These are phyloP conservation scores for Limonius californicus DNA, from an alignment of 1,140 invertebrate species.

Conservation along the genomic window DNA sequence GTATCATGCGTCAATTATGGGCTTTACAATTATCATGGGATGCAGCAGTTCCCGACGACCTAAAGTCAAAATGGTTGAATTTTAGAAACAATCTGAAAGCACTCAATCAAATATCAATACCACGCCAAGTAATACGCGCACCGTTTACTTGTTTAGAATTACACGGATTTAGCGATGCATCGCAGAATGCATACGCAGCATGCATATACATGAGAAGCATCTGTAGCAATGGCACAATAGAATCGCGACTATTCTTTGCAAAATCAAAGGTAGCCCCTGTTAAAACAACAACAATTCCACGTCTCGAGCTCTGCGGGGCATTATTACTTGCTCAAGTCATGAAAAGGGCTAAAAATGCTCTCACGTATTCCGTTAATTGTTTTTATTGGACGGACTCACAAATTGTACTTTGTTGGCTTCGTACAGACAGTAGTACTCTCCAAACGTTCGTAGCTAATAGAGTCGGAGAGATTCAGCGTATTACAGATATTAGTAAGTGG, in stretches of 20 bases:
- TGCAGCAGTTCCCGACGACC: background rate
- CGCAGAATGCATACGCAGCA: slow-evolving; percentile 37
- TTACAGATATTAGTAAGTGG: slow-evolving; percentile 26
- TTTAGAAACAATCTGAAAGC: background rate
- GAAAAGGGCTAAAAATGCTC: slow-evolving; percentile 10
- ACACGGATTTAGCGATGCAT: slow-evolving; percentile 43
- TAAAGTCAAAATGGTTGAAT: background rate
- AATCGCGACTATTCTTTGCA: slow-evolving; percentile 36
- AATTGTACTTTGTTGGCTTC: slow-evolving; percentile 35
- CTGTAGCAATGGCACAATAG: slow-evolving; percentile 21
- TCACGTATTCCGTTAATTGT: background rate
- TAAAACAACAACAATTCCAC: slow-evolving; percentile 31
- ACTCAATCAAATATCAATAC: background rate
- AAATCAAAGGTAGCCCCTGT: slow-evolving; percentile 47
- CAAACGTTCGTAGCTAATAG: slow-evolving; percentile 43
- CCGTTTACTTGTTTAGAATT: slow-evolving; percentile 23
- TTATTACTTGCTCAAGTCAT: slow-evolving; percentile 35
- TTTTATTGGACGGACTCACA: slow-evolving; percentile 32
- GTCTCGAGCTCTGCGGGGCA: slow-evolving; percentile 40
- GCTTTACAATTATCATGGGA: slow-evolving; percentile 10
- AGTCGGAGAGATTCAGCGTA: slow-evolving; percentile 16
- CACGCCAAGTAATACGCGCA: background rate
- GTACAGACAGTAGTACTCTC: slow-evolving; percentile 20
- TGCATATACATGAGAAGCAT: slow-evolving; percentile 36
- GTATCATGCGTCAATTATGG: slow-evolving; percentile 13